A percentile compares a stretch with the other conserved stretches of the same genome.
These are phyloP conservation scores for Drosophila borborema DNA, from an alignment of 2,888 invertebrate genomes.

Conservation along the genomic window DNA sequence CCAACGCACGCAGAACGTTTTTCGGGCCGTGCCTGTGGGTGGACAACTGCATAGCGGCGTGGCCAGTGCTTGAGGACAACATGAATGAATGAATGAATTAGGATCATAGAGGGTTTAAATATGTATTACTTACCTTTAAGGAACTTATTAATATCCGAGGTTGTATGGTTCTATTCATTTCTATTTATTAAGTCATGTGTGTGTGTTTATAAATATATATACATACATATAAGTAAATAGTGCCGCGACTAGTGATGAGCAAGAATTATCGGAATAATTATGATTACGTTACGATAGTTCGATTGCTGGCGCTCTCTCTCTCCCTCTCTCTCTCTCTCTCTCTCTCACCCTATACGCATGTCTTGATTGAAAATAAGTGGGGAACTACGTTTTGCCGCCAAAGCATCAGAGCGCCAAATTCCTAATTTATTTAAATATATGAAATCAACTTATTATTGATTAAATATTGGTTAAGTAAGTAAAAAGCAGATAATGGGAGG, in stretches of 20 bases:
- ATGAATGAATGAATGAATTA: neutral
- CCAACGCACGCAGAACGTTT: constrained; percentile 50
- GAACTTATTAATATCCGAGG: constrained; percentile 31
- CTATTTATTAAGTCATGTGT: constrained; percentile 44
- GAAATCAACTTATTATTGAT: neutral
- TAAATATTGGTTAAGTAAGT: neutral
- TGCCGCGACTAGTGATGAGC: constrained; percentile 17
- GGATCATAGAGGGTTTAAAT: neutral
- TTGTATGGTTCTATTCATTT: constrained; percentile 38
- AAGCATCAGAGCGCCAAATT: neutral
- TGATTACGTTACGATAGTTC: constrained; percentile 22
- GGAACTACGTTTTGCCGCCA: constrained; percentile 17
- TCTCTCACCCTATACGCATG: neutral
- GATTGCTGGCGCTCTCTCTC: constrained; percentile 10
- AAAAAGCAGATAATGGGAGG: neutral
- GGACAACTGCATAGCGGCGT: constrained; percentile 37
- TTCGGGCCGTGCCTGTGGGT: constrained; percentile 28
- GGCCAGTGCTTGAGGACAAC: constrained; percentile 30
- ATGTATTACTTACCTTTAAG: constrained; percentile 38
- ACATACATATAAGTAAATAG: constrained; percentile 24
- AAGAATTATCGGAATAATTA: constrained; percentile 19
- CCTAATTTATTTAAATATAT: neutral
- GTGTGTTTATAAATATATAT: constrained; percentile 23
- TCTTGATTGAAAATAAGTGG: constrained; percentile 8
- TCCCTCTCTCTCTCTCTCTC: neutral